Evolutionary conservation across 2,797 vertebrate species (phyloP).

Genomic region (Bradypodion pumilum): DNA sequence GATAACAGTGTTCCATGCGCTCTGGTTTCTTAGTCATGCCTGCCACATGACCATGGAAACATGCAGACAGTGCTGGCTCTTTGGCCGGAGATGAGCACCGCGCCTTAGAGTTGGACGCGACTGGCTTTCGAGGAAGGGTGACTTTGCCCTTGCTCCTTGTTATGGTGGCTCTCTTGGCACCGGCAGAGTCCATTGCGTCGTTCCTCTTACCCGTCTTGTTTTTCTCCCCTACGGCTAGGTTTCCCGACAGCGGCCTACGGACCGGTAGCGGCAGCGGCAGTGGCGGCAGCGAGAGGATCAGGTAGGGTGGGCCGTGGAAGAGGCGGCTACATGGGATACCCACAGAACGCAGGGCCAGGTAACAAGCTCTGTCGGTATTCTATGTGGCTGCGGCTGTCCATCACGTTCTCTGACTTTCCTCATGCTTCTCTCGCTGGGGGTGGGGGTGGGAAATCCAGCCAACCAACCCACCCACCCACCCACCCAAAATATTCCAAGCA

Average conservation of each 20-base stretch:
- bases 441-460: slow-evolving; percentile 44
- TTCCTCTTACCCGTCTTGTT: slow-evolving; percentile 65
- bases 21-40: too few relatives aligned
- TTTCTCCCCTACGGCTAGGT: slow-evolving; percentile 81
- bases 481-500: slow-evolving; percentile 60
- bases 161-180: too few relatives aligned
- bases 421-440: slow-evolving; percentile 55
- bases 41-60: too few relatives aligned
- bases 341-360: slow-evolving; percentile 93
- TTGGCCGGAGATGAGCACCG: too few relatives aligned
- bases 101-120: too few relatives aligned
- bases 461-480: slow-evolving; percentile 49
- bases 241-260: slow-evolving; percentile 96
- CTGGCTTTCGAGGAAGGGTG: too few relatives aligned
- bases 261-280: slow-evolving; percentile 94
- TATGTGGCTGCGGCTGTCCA: slow-evolving; percentile 92
- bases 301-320: slow-evolving; percentile 94
- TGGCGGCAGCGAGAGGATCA: slow-evolving; percentile 97
- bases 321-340: slow-evolving; percentile 88
- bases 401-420: slow-evolving; percentile 70
- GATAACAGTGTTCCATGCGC: too few relatives aligned
- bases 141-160: too few relatives aligned
- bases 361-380: slow-evolving; percentile 92
- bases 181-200: slow-evolving; percentile 33
- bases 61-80: too few relatives aligned